Base-by-base conservation (phyloP, 2,888 invertebrate species). In the Chalcis sispes region DNA sequence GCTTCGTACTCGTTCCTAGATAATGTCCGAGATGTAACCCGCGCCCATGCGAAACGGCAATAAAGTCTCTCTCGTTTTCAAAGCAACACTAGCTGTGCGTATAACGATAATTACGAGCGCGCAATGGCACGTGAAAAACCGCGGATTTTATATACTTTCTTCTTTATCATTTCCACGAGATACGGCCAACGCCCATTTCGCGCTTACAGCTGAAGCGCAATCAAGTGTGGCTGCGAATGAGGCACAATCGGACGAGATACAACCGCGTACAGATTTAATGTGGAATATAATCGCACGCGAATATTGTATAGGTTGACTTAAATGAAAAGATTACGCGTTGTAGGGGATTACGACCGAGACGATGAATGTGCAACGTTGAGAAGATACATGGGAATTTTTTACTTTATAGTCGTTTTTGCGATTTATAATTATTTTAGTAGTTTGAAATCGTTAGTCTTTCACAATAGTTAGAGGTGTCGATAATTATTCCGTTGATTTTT, bases 21-120 rank as follows among this genome's bases (percentile, higher is more conserved):
- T 77, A 78, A 77, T 73, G 48, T 52, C 69, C 77, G 64, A 70
- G 73, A 75, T 67, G 76, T 59, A 64, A 64, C 48, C 64, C 23
- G 18, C n/a, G 42, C 27, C 66, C 65, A 75, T 72, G 74, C 70
- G 77, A 74, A 78, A 70, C 46, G 66, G 56, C 72, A 72, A 62
- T 72, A 72, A 75, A 77, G 62, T 75, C 61, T 73, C 50, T 75
- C 61, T 73, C 50, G 27, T 77, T 72, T 46, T 54, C 32, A 48
- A 3, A 20, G 13, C 23, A 20, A 36, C 10, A 1, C 36, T 36
- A 10, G 5, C 1, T n/a, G 50, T 50, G 50, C 20, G 50, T 50
- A 20, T 18, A 15, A 67, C 58, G 36, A 67, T 69, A 72, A 58
- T 65, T 65, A 5, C 62, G 40, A 42, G 42, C 40, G 42, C 18